These are phyloP conservation scores for Leptinotarsa undecemlineata DNA, from an alignment of 1,140 invertebrate species.

Conservation along the genomic window DNA sequence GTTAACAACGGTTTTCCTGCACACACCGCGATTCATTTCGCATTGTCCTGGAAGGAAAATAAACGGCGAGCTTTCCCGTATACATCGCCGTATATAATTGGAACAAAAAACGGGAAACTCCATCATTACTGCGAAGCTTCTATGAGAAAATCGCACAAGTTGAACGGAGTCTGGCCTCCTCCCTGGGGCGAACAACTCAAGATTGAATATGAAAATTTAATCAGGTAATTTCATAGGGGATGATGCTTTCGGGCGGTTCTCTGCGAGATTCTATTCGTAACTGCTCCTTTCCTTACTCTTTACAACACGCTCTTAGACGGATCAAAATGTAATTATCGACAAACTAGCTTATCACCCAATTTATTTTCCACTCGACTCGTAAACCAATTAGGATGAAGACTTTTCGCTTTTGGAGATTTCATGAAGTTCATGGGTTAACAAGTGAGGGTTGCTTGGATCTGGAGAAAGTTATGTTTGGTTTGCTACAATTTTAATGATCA, in stretches of 20 bases:
- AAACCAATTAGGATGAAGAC: conserved; percentile 19
- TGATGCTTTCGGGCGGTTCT: conserved; percentile 42
- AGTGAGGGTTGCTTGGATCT: neutral
- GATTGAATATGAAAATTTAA: conserved; percentile 72
- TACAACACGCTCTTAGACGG: conserved; percentile 37
- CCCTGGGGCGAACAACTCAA: conserved; percentile 61
- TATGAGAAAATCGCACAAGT: conserved; percentile 38
- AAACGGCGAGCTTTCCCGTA: neutral
- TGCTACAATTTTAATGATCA: no score
- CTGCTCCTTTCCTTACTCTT: conserved; percentile 42
- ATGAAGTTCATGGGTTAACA: neutral
- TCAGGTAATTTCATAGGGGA: conserved; percentile 64
- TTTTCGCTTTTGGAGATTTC: conserved; percentile 4
- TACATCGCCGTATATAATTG: neutral
- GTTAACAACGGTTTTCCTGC: no score
- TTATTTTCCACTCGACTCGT: conserved; percentile 33
- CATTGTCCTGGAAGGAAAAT: no score
- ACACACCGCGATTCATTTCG: no score
- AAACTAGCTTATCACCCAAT: conserved; percentile 44
- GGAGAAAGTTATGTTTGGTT: no score
- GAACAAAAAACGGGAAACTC: conserved; percentile 11
- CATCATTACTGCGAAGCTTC: conserved; percentile 19
- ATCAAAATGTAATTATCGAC: conserved; percentile 43
- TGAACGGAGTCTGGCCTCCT: conserved; percentile 41
- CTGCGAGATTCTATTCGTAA: conserved; percentile 38